Evolutionary conservation across 2,113 vertebrate genomes (phyloP).

Genomic region (Ophthalmolycus amberensis): DNA sequence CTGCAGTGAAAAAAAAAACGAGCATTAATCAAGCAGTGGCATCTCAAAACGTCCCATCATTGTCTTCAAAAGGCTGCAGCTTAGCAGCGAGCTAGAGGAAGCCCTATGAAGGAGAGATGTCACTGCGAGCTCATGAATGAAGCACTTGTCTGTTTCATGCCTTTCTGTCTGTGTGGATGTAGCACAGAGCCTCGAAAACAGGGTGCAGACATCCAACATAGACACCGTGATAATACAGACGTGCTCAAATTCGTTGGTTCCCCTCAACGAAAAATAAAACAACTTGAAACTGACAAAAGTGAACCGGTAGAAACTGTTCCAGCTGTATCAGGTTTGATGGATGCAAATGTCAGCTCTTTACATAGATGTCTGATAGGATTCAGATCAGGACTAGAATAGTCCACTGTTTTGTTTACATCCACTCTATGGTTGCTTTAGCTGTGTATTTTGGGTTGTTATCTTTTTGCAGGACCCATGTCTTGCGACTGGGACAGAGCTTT

Average conservation of each 20-base stretch:
- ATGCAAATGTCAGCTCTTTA: neutral
- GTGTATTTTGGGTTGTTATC: neutral
- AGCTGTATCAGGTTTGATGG: constrained; percentile 23
- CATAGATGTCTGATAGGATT: neutral
- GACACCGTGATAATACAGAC: constrained; percentile 17
- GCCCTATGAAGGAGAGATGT: neutral
- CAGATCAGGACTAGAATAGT: neutral
- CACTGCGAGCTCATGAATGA: constrained; percentile 19
- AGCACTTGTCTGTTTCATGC: constrained; percentile 30
- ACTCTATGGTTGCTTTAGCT: neutral
- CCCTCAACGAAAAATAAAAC: neutral
- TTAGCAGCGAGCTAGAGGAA: constrained; percentile 3
- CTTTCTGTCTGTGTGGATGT: constrained; percentile 26
- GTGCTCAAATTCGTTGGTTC: neutral
- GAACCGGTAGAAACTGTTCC: neutral
- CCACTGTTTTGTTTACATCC: neutral
- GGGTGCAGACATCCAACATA: constrained; percentile 30
- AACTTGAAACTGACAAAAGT: neutral
- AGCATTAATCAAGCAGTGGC: neutral
- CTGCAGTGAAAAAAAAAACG: neutral
- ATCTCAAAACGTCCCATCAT: neutral
- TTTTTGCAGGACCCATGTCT: neutral
- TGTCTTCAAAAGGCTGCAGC: neutral
- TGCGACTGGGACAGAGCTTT: neutral
- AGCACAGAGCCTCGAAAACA: constrained; percentile 55